Evolutionary conservation across 2,888 invertebrate species (phyloP), one percentile per base, ranked within the genome.

Genomic region (Netelia virgata): DNA sequence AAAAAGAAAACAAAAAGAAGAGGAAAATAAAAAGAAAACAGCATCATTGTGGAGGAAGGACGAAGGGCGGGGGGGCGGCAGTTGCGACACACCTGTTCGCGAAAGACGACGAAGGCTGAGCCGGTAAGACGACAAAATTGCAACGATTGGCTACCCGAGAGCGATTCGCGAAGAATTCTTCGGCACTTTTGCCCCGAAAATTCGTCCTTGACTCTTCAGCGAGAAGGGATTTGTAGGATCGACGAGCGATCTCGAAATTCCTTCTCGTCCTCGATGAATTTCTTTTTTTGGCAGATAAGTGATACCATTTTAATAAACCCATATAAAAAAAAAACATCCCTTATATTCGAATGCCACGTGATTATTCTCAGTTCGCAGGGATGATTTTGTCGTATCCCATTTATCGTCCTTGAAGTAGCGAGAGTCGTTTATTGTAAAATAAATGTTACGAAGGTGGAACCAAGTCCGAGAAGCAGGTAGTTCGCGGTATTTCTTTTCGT

Each of bases 21-120:
- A 47, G 63, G 59, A 61, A 74, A 69, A 75, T 59, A 68, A 80
- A 79, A 61, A 80, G 57, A 59, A n/a, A 53, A 47, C 20, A 66
- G 55, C 18, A 43, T 20, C 53, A 63, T 55, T 10, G 36, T 36
- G 36, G 36, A 6, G 36, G 36, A 36, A 23, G 23, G 23, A 23
- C n/a, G n/a, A n/a, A n/a, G n/a, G n/a, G 36, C 50, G 20, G 8
- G 11, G 18, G 61, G 55, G 14, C 75, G 63, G 53, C 64, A 84
- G 77, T 72, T 80, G 83, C 72, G 75, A 76, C 83, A 57, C 84
- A 84, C 84, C 84, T 84, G 84, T 84, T 84, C 81, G n/a, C 72
- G 47, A 59, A 41, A 79, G 28, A 64, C 50, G 75, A 73, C 55
- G 55, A 70, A 59, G 74, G 74, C 53, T 5, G 47, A 47, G 47